Evolutionary conservation across 2,797 vertebrate species (phyloP), one percentile per base, ranked within the genome.

Genomic region (Acanthurus tractus): DNA sequence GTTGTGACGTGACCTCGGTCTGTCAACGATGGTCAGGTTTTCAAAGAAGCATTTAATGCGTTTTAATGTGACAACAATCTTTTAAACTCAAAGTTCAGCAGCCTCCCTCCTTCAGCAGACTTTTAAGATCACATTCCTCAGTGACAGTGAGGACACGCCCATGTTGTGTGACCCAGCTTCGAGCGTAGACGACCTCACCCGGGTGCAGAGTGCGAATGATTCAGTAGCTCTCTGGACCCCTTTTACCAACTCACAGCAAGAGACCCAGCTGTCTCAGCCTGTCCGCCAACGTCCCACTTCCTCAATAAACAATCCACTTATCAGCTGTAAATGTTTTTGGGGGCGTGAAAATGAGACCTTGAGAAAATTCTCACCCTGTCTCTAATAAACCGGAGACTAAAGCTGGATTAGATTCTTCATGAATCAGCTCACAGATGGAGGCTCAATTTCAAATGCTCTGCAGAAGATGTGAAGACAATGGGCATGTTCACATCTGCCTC

Each of bases 321-420:
- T 86, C 83, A 85, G 76, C 48, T 63, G 58, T 74, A 44, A 76
- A 65, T 76, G 70, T 86, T 89, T 89, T 74, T 62, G 10, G 82
- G 54, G 45, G 25, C 64, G 59, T 78, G 36, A 52, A 75, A 81
- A 63, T 40, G 4, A 74, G 72, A 67, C 67, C 71, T 81, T 86
- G 73, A 80, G 69, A 29, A 78, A 80, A 48, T 57, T 59, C 62
- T 68, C 61, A 69, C 50, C 9, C 22, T 2, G 22, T 52, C 66
- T 63, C 36, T 10, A 34, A 53, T 54, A 46, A 46, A 40, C 46
- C 2, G 25, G 25, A 29, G 5, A 29, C 25, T 17, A 40, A 22
- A 3, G n/a, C 57, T 68, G 14, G 68, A 70, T 56, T 34, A 58
- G 10, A 18, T 2, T n/a, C 11, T 4, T 25, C 13, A 73, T 29